phyloP scores from a whole-genome alignment of 1,140 invertebrate species.

The Apolygus lucorum region DNA sequence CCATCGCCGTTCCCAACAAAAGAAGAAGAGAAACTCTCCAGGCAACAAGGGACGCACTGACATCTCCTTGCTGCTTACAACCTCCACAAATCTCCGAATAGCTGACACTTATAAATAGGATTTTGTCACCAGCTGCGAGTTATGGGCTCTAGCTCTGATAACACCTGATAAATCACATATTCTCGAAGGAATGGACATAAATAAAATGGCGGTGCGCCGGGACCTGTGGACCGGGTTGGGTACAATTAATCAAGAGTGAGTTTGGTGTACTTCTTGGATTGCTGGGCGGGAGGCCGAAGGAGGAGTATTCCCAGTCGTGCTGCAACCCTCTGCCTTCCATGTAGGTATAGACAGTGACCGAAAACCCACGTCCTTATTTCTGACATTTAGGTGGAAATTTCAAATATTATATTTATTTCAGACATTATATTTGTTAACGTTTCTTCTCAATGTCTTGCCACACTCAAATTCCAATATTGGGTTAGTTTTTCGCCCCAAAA shows the following conservation, averaged over 20 bases:
- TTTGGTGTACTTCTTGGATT: conserved; percentile 2
- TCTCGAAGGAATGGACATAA: conserved; percentile 8
- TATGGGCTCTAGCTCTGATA: conserved; percentile 20
- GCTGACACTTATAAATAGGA: conserved; percentile 22
- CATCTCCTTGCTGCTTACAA: conserved; percentile 16
- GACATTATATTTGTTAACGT: too few relatives aligned
- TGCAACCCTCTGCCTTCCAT: too few relatives aligned
- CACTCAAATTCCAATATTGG: too few relatives aligned
- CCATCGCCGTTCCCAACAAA: not conserved
- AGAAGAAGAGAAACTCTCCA: not conserved
- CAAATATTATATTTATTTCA: too few relatives aligned
- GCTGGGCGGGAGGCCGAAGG: not conserved
- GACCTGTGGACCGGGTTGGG: not conserved
- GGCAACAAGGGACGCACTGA: not conserved
- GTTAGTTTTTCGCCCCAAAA: too few relatives aligned
- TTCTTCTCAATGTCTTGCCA: too few relatives aligned
- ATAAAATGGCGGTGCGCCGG: conserved; percentile 4
- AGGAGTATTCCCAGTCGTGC: too few relatives aligned
- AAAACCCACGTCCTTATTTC: too few relatives aligned
- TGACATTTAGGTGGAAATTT: too few relatives aligned
- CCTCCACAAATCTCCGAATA: conserved; percentile 21
- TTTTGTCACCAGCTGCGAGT: conserved; percentile 19
- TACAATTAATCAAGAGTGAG: conserved; percentile 18
- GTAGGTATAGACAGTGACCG: too few relatives aligned
- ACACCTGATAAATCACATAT: conserved; percentile 21